phyloP scores from a whole-genome alignment of 2,797 vertebrate species.

The Gymnocypris eckloni region DNA sequence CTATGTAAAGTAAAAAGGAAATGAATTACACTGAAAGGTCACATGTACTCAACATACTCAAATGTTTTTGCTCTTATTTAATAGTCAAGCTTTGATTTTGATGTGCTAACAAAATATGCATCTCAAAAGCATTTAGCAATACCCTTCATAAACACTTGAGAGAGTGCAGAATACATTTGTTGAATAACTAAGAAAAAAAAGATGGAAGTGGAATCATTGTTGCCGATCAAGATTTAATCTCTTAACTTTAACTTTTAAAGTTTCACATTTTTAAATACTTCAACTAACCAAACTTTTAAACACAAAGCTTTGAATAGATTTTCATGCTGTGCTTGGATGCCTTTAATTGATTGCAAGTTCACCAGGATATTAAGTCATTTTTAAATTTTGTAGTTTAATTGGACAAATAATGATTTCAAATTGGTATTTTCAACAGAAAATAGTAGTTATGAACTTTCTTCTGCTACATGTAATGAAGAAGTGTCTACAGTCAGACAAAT shows the following conservation, averaged over 20 bases:
- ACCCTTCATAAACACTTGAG: background rate
- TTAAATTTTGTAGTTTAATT: background rate
- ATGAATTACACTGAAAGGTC: background rate
- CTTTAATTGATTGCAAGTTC: background rate
- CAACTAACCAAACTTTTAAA: background rate
- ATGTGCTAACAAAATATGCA: background rate
- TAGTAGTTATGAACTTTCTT: background rate
- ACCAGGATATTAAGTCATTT: background rate
- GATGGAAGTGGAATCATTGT: background rate
- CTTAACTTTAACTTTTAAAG: background rate
- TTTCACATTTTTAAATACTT: background rate
- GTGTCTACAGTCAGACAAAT: background rate
- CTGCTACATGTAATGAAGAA: background rate
- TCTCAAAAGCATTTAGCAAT: background rate
- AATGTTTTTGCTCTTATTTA: background rate
- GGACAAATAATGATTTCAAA: background rate
- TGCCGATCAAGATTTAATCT: background rate
- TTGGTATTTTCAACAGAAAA: background rate
- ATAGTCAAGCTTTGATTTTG: background rate
- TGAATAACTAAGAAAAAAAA: background rate
- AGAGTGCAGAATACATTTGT: background rate
- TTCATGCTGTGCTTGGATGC: background rate
- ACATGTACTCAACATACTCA: background rate
- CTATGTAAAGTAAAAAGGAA: background rate
- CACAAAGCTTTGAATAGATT: too few relatives aligned